Percentiles rank a stretch among this genome's conserved stretches.
Evolutionary conservation across 2,888 invertebrate genomes (phyloP).

Genomic region (Cantharis flavilabris): DNA sequence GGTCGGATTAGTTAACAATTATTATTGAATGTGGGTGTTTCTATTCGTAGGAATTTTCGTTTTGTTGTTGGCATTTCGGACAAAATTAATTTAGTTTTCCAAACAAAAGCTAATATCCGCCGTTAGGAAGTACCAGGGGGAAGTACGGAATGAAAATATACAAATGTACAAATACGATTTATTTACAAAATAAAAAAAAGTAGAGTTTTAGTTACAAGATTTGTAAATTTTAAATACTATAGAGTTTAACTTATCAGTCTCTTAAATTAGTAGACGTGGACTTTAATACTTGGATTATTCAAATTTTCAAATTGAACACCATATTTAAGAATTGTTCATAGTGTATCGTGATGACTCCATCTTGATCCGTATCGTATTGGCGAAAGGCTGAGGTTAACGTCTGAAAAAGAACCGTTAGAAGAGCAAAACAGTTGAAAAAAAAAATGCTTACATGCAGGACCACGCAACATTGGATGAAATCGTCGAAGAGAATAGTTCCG

Average conservation of each 20-base stretch:
- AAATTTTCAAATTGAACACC: constrained; percentile 82
- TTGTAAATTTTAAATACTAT: not conserved
- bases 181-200: not conserved
- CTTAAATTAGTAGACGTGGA: not conserved
- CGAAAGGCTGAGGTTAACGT: constrained; percentile 88
- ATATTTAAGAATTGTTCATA: constrained; percentile 95
- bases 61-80: too few species aligned
- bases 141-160: not conserved
- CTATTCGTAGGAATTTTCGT: not conserved
- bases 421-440: not conserved
- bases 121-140: not conserved
- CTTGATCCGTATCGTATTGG: constrained; percentile 87
- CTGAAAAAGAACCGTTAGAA: constrained; percentile 61
- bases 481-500: constrained; percentile 94
- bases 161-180: not conserved
- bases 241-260: not conserved
- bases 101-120: not conserved
- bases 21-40: not conserved
- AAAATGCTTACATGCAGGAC: constrained; percentile 81
- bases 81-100: not conserved
- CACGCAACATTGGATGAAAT: constrained; percentile 96
- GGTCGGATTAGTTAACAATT: not conserved
- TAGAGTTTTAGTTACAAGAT: not conserved
- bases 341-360: constrained; percentile 93
- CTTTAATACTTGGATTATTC: constrained; percentile 31